Conservation (phyloP, 2,888 invertebrate genomes). For the Bugulina stolonifera region DNA sequence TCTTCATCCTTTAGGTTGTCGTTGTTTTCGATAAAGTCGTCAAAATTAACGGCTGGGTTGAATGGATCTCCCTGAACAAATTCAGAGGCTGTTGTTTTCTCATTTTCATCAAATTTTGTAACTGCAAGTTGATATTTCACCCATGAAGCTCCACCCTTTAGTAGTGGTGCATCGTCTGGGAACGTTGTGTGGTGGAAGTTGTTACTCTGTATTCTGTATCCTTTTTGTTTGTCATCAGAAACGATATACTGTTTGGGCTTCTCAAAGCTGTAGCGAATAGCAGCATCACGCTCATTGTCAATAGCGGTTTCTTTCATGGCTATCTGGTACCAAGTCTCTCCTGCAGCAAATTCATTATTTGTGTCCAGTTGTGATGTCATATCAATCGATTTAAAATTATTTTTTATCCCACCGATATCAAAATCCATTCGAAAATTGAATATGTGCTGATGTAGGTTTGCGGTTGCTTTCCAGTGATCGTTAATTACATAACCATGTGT, state of each 20-base stretch:
- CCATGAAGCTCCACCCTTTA: conserved; percentile 38
- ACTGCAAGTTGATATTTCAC: conserved; percentile 40
- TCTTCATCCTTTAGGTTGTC: conserved; percentile 43
- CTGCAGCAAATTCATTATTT: neutral
- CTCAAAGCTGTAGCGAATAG: conserved; percentile 38
- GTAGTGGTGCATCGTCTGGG: neutral
- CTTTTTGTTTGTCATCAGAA: conserved; percentile 31
- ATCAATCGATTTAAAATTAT: conserved; percentile 34
- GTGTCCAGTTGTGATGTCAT: neutral
- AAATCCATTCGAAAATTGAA: conserved; percentile 38
- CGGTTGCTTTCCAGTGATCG: conserved; percentile 33
- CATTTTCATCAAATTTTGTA: conserved; percentile 39
- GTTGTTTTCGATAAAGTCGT: conserved; percentile 39
- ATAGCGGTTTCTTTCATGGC: neutral
- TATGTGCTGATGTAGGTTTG: conserved; percentile 42
- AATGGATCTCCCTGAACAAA: conserved; percentile 44
- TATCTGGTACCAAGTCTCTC: conserved; percentile 12
- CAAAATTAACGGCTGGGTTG: conserved; percentile 42
- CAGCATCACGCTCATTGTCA: conserved; percentile 37
- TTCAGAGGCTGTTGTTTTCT: conserved; percentile 40
- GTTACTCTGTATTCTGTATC: conserved; percentile 23
- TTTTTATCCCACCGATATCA: conserved; percentile 24
- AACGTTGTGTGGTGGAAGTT: neutral
- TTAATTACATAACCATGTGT: conserved; percentile 36
- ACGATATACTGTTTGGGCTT: conserved; percentile 42